phyloP scores from a whole-genome alignment of 2,888 invertebrate species.

The Drosophila borborema region DNA sequence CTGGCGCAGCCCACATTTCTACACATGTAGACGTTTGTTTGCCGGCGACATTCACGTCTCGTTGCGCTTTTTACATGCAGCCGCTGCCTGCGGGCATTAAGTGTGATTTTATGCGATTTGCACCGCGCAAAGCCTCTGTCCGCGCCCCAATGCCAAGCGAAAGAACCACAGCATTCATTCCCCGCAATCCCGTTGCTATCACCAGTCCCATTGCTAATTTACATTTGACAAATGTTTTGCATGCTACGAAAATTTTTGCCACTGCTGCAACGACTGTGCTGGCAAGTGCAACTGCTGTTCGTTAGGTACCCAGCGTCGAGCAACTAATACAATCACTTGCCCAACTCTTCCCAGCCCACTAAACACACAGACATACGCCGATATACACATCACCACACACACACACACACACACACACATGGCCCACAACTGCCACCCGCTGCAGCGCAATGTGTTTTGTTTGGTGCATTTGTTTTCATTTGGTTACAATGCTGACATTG shows the following conservation, averaged over 20 bases:
- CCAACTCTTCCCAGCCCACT: neutral
- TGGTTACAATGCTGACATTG: slow-evolving; percentile 76
- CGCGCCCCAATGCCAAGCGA: slow-evolving; percentile 34
- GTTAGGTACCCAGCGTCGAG: slow-evolving; percentile 55
- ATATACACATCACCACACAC: neutral
- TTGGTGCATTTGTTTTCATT: slow-evolving; percentile 81
- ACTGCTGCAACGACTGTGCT: slow-evolving; percentile 58
- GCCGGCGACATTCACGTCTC: slow-evolving; percentile 79
- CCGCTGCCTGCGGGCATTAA: slow-evolving; percentile 81
- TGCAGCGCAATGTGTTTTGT: slow-evolving; percentile 69
- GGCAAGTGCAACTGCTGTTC: slow-evolving; percentile 66
- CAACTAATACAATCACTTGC: slow-evolving; percentile 51
- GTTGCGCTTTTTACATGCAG: slow-evolving; percentile 73
- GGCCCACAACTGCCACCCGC: slow-evolving; percentile 40
- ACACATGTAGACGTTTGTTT: slow-evolving; percentile 67
- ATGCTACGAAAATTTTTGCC: slow-evolving; percentile 72
- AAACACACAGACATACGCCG: neutral
- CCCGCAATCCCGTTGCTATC: slow-evolving; percentile 10
- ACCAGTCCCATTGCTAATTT: slow-evolving; percentile 72
- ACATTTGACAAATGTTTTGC: slow-evolving; percentile 83
- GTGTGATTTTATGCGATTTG: slow-evolving; percentile 82
- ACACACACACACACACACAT: neutral
- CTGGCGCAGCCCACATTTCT: neutral
- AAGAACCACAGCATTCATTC: slow-evolving; percentile 33
- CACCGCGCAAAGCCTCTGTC: slow-evolving; percentile 42